A percentile compares a stretch with the other conserved stretches of the same genome.
Evolutionary conservation across 2,888 invertebrate species (phyloP).

Genomic region (Sinohyriopsis cumingii): DNA sequence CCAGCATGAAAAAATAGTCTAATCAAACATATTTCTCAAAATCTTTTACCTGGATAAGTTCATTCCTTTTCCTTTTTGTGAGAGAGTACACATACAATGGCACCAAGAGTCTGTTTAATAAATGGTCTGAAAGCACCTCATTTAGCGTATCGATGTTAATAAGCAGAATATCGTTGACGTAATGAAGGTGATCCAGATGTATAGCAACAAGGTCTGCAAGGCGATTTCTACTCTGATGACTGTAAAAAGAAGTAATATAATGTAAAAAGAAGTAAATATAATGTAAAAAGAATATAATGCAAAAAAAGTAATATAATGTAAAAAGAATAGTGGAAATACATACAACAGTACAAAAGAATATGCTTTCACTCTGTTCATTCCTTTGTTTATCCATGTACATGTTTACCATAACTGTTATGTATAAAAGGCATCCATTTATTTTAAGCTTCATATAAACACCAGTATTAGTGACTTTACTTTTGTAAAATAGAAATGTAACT

Average conservation of each 20-base stretch:
- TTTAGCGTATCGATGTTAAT: slow-evolving; percentile 93
- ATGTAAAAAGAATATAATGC: not conserved
- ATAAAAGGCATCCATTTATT: too few relatives aligned
- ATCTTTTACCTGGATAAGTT: slow-evolving; percentile 47
- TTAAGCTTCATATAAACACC: too few relatives aligned
- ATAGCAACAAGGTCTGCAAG: slow-evolving; percentile 96
- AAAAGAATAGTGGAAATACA: not conserved
- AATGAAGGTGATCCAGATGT: slow-evolving; percentile 97
- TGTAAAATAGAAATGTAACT: not conserved
- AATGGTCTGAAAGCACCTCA: slow-evolving; percentile 93
- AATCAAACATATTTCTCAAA: not conserved
- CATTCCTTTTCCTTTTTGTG: slow-evolving; percentile 75
- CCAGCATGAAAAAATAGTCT: not conserved
- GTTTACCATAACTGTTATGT: too few relatives aligned
- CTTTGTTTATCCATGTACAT: too few relatives aligned
- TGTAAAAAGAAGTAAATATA: not conserved
- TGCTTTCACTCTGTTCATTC: not conserved
- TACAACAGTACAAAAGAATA: not conserved
- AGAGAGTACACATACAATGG: slow-evolving; percentile 95
- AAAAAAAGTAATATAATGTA: slow-evolving; percentile 61
- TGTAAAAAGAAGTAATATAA: slow-evolving; percentile 73
- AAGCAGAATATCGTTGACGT: slow-evolving; percentile 95
- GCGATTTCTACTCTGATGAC: slow-evolving; percentile 91
- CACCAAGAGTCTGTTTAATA: slow-evolving; percentile 91
- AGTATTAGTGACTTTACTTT: not conserved